phyloP scores from a whole-genome alignment of 2,888 invertebrate genomes.

The Biston stratarius region DNA sequence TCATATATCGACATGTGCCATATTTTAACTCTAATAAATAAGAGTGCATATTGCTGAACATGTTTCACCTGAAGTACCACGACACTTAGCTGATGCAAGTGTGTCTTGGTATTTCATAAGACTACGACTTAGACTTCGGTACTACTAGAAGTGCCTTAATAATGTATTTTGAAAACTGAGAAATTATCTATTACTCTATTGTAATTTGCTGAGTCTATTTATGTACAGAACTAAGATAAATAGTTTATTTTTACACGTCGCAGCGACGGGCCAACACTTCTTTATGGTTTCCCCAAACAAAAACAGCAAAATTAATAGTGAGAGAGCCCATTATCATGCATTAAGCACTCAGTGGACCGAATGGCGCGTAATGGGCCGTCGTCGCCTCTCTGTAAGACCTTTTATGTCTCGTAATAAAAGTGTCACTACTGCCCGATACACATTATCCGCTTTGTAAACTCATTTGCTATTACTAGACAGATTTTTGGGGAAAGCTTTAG shows the following conservation, averaged over 20 bases:
- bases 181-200: not conserved
- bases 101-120: too few relatives aligned
- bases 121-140: too few relatives aligned
- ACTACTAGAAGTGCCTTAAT: not conserved
- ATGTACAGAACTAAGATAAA: slow-evolving; percentile 21
- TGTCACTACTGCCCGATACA: slow-evolving; percentile 63
- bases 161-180: not conserved
- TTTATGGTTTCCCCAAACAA: slow-evolving; percentile 67
- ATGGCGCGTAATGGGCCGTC: slow-evolving; percentile 72
- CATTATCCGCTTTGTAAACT: slow-evolving; percentile 55
- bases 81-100: too few relatives aligned
- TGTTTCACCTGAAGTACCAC: too few relatives aligned
- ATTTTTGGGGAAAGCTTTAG: slow-evolving; percentile 16
- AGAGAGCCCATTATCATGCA: slow-evolving; percentile 79
- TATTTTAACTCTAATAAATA: too few relatives aligned
- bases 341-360: slow-evolving; percentile 78
- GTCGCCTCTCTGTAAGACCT: slow-evolving; percentile 60
- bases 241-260: slow-evolving; percentile 23
- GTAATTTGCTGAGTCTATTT: not conserved
- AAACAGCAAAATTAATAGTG: slow-evolving; percentile 77
- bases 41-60: too few relatives aligned
- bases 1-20: too few relatives aligned
- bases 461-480: slow-evolving; percentile 38
- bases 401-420: slow-evolving; percentile 73
- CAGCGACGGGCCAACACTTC: slow-evolving; percentile 52